Conservation (phyloP, 2,888 invertebrate genomes). For the Lasioglossum villosulum region DNA sequence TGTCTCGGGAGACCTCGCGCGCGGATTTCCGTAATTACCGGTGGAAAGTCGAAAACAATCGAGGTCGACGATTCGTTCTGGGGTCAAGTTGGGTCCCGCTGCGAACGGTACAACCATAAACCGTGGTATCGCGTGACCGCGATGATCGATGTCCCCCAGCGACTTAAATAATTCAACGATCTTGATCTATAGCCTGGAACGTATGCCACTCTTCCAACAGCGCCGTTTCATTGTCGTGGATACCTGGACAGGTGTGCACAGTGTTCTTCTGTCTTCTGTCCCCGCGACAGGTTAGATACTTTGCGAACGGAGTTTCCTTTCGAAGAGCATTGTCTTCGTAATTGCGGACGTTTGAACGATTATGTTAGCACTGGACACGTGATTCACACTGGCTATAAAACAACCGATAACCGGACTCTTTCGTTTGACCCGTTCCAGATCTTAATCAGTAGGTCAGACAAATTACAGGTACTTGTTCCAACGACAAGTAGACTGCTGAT, state of each 20-base stretch:
- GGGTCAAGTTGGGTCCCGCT: slow-evolving; percentile 49
- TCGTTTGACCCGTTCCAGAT: background rate
- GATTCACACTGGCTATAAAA: background rate
- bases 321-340: background rate
- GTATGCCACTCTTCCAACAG: slow-evolving; percentile 39
- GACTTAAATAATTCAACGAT: slow-evolving; percentile 80
- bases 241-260: slow-evolving; percentile 23
- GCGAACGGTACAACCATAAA: slow-evolving; percentile 27
- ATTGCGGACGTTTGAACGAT: background rate
- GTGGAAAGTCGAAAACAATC: slow-evolving; percentile 58
- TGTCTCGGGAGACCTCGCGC: background rate
- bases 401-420: background rate
- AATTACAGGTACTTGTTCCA: background rate
- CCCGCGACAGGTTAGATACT: slow-evolving; percentile 9
- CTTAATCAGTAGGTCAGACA: background rate
- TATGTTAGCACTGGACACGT: background rate
- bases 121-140: slow-evolving; percentile 76
- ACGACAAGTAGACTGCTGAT: background rate
- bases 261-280: background rate
- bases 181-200: slow-evolving; percentile 68
- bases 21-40: slow-evolving; percentile 42
- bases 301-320: background rate
- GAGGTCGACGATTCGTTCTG: slow-evolving; percentile 70
- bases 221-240: slow-evolving; percentile 40
- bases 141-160: slow-evolving; percentile 75